Percentiles rank a stretch among this genome's conserved stretches.
These are phyloP conservation scores for Dolomedes plantarius DNA, from an alignment of 2,888 invertebrate species.

Conservation along the genomic window DNA sequence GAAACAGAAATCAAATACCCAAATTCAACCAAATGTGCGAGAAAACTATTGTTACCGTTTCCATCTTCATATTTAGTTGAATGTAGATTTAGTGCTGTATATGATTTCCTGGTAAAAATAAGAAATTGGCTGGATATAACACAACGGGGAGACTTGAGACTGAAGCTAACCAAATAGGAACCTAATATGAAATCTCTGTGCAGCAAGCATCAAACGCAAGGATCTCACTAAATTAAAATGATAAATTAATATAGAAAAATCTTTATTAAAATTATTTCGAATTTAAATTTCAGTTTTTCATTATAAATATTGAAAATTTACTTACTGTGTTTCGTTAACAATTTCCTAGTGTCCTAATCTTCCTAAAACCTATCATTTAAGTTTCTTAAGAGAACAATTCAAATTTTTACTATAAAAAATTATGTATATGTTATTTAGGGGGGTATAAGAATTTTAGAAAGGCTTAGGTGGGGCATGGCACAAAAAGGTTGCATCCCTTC, in stretches of 20 bases:
- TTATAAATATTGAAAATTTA: too few species aligned
- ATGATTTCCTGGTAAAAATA: slow-evolving; percentile 35
- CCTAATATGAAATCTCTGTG: slow-evolving; percentile 40
- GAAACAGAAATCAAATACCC: slow-evolving; percentile 17
- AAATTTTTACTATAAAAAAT: too few species aligned
- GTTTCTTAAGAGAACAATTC: too few species aligned
- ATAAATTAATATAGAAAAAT: slow-evolving; percentile 35
- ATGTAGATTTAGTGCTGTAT: slow-evolving; percentile 35
- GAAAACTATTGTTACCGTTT: slow-evolving; percentile 33
- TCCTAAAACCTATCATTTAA: too few species aligned
- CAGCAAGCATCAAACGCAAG: slow-evolving; percentile 45
- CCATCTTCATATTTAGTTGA: slow-evolving; percentile 33
- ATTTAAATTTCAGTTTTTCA: too few species aligned
- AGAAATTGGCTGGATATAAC: slow-evolving; percentile 27
- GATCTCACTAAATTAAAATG: slow-evolving; percentile 46
- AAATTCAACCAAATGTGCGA: slow-evolving; percentile 25
- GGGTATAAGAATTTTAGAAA: too few species aligned
- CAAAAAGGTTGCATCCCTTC: too few species aligned
- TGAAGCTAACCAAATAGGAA: slow-evolving; percentile 45
- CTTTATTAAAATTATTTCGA: slow-evolving; percentile 6
- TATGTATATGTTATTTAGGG: too few species aligned
- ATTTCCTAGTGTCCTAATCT: too few species aligned
- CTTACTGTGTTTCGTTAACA: too few species aligned
- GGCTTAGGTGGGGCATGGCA: too few species aligned
- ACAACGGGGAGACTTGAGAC: slow-evolving; percentile 35